Conservation (phyloP, 2,797 vertebrate genomes). For the Typhlichthys eigenmanni region DNA sequence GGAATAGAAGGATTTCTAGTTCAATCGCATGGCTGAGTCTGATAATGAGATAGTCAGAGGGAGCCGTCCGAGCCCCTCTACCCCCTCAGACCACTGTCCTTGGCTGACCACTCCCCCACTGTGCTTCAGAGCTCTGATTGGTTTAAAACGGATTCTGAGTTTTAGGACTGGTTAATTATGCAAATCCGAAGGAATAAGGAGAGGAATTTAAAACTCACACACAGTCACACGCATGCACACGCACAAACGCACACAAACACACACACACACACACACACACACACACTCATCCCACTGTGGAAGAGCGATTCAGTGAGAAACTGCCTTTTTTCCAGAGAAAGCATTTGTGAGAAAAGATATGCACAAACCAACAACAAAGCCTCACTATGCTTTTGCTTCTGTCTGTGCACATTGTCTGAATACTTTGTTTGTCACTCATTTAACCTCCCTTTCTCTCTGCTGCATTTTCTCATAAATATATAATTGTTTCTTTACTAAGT, state of each 20-base stretch:
- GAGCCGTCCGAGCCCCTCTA: background rate
- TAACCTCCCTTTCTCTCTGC: background rate
- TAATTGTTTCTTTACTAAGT: background rate
- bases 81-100: conserved; percentile 13
- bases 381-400: too few relatives aligned
- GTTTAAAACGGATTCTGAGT: conserved; percentile 38
- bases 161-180: conserved; percentile 60
- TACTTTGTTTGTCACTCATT: too few relatives aligned
- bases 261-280: background rate
- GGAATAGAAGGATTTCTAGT: conserved; percentile 29
- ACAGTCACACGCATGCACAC: background rate
- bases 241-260: background rate
- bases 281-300: background rate
- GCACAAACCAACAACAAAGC: too few relatives aligned
- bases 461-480: background rate
- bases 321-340: too few relatives aligned
- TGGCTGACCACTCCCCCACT: conserved; percentile 24
- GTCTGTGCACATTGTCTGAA: too few relatives aligned
- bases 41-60: conserved; percentile 43
- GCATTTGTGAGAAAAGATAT: too few relatives aligned
- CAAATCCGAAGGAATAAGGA: conserved; percentile 67
- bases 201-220: conserved; percentile 34
- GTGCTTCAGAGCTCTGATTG: conserved; percentile 18
- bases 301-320: too few relatives aligned
- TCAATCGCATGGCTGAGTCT: conserved; percentile 32